Base-by-base conservation (phyloP, 2,888 invertebrate genomes). In the Dione vanillae region DNA sequence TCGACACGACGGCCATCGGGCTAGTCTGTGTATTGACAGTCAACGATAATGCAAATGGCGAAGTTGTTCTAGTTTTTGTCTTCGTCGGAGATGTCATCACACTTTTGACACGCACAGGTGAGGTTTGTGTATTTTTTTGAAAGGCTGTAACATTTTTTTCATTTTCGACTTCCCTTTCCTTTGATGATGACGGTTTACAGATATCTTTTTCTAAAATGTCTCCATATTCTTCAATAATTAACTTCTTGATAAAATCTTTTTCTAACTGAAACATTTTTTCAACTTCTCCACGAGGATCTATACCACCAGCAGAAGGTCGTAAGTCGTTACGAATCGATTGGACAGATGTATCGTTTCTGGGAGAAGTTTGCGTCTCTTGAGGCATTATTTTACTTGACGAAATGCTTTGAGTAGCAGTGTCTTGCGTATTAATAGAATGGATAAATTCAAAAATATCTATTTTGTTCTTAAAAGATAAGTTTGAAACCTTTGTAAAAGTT, bases 291-390 rank as follows among this genome's bases (percentile, higher is more conserved):
- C 82, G 84, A 6, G 89, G 85, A 66, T 92, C 89, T 45, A 86
- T 81, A 1, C 19, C 49, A 49, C 11, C 19, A 19, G 19, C 19
- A 11, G 85, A 77, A 12, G 90, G 82, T 90, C 91, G 89, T 20
- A 92, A 76, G 69, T 91, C 87, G 68, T 92, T 92, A 68, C 87
- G 88, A 72, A 91, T 92, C 1, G 90, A 88, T 74, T 89, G 85
- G 69, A 89, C 78, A 35, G 75, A 51, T 67, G 51, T 83, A 19
- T 86, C 88, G 68, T 77, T 81, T 75, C 81, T 83, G 0, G 93
- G 91, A 11, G 92, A 89, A 2, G 93, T 93, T 78, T 93, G 93
- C 2, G 92, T 92, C 82, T 91, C 90, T 82, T 92, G 92, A 27
- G 85, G 83, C n/a, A 83, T 82, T 77, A 89, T 87, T 80, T 84